Evolutionary conservation across 2,888 invertebrate genomes (phyloP).

Genomic region (Girardia tigrina): DNA sequence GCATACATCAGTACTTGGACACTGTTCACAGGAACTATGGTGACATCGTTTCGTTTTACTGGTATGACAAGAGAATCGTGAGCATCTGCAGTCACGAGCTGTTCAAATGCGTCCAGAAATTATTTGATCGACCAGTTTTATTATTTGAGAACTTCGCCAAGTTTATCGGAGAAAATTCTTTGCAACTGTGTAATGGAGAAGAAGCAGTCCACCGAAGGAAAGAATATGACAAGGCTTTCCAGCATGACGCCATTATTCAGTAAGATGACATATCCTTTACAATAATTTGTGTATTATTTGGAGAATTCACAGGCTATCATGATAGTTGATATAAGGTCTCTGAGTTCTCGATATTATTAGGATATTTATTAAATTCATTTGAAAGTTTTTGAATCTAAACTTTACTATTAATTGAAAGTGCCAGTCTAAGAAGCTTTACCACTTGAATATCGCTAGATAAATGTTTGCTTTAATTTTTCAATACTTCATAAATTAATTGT

Average conservation of each 20-base stretch:
- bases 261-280: too few species aligned
- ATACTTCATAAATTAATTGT: too few species aligned
- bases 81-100: constrained; percentile 48
- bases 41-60: constrained; percentile 51
- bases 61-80: constrained; percentile 44
- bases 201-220: constrained; percentile 42
- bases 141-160: background rate
- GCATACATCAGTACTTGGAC: constrained; percentile 48
- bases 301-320: too few species aligned
- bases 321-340: too few species aligned
- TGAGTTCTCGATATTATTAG: too few species aligned
- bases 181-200: constrained; percentile 44
- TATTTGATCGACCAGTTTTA: constrained; percentile 47
- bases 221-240: constrained; percentile 41
- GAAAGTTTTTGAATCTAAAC: too few species aligned
- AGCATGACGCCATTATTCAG: constrained; percentile 39
- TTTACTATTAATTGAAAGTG: too few species aligned
- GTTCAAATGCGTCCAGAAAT: constrained; percentile 45
- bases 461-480: too few species aligned
- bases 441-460: too few species aligned
- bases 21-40: constrained; percentile 47
- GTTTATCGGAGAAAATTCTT: constrained; percentile 37
- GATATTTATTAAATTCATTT: too few species aligned
- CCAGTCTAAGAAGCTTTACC: too few species aligned
- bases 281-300: too few species aligned